Evolutionary conservation across 2,888 invertebrate species (phyloP).

Genomic region (Metallyticus violacea): DNA sequence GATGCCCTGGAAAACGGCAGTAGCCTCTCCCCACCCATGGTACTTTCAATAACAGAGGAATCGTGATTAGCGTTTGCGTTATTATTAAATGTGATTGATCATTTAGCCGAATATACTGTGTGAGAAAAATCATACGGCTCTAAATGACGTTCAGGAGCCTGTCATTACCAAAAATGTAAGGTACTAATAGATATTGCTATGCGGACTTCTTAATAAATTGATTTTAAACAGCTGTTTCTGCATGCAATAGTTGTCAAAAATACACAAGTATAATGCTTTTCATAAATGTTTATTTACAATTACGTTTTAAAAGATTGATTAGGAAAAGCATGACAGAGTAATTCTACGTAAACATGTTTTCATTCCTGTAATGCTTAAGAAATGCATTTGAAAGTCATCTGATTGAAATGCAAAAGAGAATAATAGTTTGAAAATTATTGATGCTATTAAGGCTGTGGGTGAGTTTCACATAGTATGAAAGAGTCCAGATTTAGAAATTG

Average conservation of each 20-base stretch:
- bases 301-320: no score
- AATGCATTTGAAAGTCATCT: not conserved
- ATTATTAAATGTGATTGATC: not conserved
- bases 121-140: not conserved
- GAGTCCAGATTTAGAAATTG: no score
- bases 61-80: not conserved
- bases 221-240: not conserved
- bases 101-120: not conserved
- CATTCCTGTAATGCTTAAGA: not conserved
- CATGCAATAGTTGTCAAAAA: not conserved
- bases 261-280: not conserved
- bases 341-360: not conserved
- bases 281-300: not conserved
- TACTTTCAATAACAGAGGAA: not conserved
- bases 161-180: not conserved
- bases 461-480: not conserved
- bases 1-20: not conserved
- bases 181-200: not conserved
- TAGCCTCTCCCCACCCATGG: not conserved
- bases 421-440: not conserved
- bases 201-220: not conserved
- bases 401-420: not conserved
- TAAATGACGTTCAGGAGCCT: not conserved
- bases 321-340: no score
- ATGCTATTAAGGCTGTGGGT: not conserved